Conservation (phyloP, 2,113 vertebrate genomes). For the Anolis carolinensis region DNA sequence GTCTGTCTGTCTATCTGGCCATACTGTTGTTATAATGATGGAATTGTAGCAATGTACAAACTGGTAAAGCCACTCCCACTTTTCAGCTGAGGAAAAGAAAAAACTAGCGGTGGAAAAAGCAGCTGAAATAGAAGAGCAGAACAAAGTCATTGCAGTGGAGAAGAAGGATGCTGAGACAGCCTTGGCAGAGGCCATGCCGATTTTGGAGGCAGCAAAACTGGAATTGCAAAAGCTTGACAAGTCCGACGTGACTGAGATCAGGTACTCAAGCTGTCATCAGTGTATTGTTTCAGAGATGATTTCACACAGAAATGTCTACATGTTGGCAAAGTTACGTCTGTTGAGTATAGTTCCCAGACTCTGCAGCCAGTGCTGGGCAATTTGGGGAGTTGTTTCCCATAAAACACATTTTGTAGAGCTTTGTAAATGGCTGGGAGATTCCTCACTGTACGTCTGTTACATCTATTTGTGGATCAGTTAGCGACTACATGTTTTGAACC, state of each 20-base stretch:
- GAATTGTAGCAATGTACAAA: not conserved
- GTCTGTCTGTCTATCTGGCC: not conserved
- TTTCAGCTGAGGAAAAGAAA: constrained; percentile 91
- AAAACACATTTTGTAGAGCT: too few species aligned
- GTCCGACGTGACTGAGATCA: constrained; percentile 94
- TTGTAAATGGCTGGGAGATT: too few species aligned
- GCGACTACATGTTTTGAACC: not conserved
- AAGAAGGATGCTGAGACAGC: constrained; percentile 88
- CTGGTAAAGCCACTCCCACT: not conserved
- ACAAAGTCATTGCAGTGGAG: constrained; percentile 87
- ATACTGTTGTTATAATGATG: not conserved
- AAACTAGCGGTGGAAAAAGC: constrained; percentile 90
- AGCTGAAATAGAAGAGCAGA: constrained; percentile 90
- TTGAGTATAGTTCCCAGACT: too few species aligned
- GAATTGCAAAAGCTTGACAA: constrained; percentile 94
- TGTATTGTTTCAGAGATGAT: not conserved
- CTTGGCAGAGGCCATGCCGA: constrained; percentile 88
- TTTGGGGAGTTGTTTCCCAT: not conserved
- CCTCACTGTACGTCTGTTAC: not conserved
- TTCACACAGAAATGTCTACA: not conserved
- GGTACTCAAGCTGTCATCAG: constrained; percentile 69
- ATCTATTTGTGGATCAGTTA: not conserved
- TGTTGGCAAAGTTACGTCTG: too few species aligned
- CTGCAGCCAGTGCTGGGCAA: too few species aligned
- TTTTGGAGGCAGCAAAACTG: constrained; percentile 87